phyloP scores from a whole-genome alignment of 2,888 invertebrate genomes.

The Incurvaria masculella region DNA sequence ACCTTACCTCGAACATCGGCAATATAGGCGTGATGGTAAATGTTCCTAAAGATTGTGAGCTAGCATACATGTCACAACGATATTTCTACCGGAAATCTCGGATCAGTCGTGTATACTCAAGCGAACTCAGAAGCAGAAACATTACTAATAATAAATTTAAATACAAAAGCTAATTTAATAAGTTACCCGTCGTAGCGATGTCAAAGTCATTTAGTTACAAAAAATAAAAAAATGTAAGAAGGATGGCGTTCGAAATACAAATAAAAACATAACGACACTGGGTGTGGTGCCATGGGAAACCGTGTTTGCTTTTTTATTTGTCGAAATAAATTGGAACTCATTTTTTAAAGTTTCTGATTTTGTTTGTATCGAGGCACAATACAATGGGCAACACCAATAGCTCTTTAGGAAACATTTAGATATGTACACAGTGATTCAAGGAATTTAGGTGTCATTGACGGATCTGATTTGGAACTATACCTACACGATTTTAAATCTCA shows the following conservation, averaged over 20 bases:
- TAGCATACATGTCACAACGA: not conserved
- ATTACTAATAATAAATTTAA: constrained; percentile 53
- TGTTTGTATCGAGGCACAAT: constrained; percentile 38
- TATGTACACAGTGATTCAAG: too few relatives aligned
- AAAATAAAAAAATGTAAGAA: constrained; percentile 37
- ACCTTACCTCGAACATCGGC: too few relatives aligned
- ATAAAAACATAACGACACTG: constrained; percentile 30
- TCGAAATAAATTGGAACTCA: constrained; percentile 53
- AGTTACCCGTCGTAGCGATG: constrained; percentile 50
- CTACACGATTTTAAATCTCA: too few relatives aligned
- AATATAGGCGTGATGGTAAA: too few relatives aligned
- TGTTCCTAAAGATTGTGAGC: too few relatives aligned
- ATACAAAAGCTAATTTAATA: constrained; percentile 57
- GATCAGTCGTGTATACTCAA: not conserved
- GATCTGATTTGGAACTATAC: too few relatives aligned
- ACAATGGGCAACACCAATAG: constrained; percentile 53
- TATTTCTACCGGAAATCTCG: not conserved
- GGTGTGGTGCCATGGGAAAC: constrained; percentile 45
- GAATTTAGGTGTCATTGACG: too few relatives aligned
- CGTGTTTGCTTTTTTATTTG: constrained; percentile 21
- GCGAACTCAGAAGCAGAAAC: constrained; percentile 14
- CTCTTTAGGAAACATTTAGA: constrained; percentile 51
- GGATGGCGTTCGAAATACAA: constrained; percentile 33
- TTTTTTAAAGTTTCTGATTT: constrained; percentile 36
- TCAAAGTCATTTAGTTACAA: constrained; percentile 48